phyloP scores from a whole-genome alignment of 1,140 invertebrate species.

The Drosophila sulfurigaster region DNA sequence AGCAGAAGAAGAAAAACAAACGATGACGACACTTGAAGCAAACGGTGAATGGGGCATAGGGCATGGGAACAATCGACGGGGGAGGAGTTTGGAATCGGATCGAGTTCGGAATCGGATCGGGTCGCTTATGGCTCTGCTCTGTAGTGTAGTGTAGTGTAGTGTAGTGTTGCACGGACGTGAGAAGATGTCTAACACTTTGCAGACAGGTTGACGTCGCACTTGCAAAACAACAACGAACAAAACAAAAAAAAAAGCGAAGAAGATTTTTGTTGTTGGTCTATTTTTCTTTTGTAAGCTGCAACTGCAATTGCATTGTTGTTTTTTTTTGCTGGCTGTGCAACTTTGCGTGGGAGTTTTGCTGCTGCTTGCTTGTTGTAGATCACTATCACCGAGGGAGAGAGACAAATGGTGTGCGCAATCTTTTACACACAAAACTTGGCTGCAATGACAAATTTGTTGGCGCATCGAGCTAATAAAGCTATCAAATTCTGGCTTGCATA shows the following conservation, averaged over 20 bases:
- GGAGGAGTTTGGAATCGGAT: conserved; percentile 33
- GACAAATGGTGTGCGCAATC: conserved; percentile 84
- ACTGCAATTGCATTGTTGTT: conserved; percentile 66
- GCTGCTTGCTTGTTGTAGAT: conserved; percentile 62
- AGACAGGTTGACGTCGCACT: conserved; percentile 76
- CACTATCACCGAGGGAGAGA: conserved; percentile 65
- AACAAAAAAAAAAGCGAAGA: conserved; percentile 47
- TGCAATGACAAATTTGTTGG: conserved; percentile 71
- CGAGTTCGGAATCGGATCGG: not conserved
- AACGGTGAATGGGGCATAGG: conserved; percentile 6
- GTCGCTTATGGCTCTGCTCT: conserved; percentile 25
- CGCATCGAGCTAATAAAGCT: conserved; percentile 61
- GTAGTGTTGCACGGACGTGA: conserved; percentile 62
- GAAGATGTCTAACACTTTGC: conserved; percentile 82
- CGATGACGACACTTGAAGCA: conserved; percentile 57
- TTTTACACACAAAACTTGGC: conserved; percentile 73
- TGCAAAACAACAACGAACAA: conserved; percentile 64
- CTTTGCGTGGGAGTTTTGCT: conserved; percentile 73
- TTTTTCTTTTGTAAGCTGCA: conserved; percentile 40
- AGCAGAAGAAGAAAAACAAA: conserved; percentile 26
- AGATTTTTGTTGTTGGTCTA: conserved; percentile 54
- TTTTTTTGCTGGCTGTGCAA: conserved; percentile 37
- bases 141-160: conserved; percentile 4
- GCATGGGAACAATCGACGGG: conserved; percentile 8
- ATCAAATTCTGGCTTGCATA: conserved; percentile 54